Evolutionary conservation across 2,888 invertebrate species (phyloP).

Genomic region (Argyresthia albistria): DNA sequence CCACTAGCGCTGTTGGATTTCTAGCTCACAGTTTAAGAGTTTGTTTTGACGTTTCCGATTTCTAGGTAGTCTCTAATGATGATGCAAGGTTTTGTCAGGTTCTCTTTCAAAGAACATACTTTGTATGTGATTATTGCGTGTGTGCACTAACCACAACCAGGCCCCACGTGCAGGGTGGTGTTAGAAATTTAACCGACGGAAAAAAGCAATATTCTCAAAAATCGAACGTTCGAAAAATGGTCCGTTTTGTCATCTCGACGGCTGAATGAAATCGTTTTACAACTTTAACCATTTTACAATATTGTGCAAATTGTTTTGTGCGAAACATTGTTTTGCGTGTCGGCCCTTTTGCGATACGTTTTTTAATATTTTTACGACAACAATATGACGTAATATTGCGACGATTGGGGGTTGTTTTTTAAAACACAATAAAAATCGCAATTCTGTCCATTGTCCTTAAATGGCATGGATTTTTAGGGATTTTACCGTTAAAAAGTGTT

Average conservation of each 20-base stretch:
- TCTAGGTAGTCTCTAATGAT: too few species aligned
- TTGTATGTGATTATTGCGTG: too few species aligned
- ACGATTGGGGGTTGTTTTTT: background rate
- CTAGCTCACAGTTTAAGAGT: too few species aligned
- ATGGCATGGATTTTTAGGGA: slow-evolving; percentile 25
- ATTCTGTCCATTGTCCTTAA: slow-evolving; percentile 14
- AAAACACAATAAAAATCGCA: background rate
- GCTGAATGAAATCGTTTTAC: background rate
- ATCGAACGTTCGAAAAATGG: background rate
- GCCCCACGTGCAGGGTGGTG: too few species aligned
- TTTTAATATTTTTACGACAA: background rate
- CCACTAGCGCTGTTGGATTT: too few species aligned
- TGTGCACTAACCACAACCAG: too few species aligned
- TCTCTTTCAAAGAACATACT: too few species aligned
- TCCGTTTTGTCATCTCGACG: background rate
- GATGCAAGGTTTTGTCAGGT: too few species aligned
- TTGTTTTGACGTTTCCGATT: too few species aligned
- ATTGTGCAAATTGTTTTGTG: background rate
- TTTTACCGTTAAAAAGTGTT: slow-evolving; percentile 40
- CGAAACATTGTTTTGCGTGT: background rate
- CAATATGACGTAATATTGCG: background rate
- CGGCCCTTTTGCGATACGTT: background rate
- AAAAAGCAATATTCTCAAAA: too few species aligned
- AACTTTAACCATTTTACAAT: background rate
- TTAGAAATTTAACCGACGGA: too few species aligned